Evolutionary conservation across 2,797 vertebrate species (phyloP).

Genomic region (Pseudochromis fuscus): DNA sequence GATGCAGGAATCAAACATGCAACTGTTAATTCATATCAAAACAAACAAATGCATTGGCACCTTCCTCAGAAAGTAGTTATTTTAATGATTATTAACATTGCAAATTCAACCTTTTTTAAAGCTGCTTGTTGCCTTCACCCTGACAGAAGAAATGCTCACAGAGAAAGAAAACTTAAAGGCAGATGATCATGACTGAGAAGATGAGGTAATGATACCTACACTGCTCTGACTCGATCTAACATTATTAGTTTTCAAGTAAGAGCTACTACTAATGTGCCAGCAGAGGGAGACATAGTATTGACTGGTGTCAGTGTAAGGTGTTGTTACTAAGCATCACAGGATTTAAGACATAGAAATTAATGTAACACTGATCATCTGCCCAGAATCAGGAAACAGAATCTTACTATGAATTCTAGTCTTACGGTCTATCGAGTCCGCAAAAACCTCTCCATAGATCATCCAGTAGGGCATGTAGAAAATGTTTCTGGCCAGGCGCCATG

Average conservation of each 20-base stretch:
- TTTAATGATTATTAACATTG: not conserved
- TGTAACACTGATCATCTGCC: conserved; percentile 89
- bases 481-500: conserved; percentile 97
- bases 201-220: conserved; percentile 20
- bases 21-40: not conserved
- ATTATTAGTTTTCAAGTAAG: conserved; percentile 14
- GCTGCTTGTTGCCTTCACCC: conserved; percentile 56
- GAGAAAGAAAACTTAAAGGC: conserved; percentile 68
- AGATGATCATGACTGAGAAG: conserved; percentile 76
- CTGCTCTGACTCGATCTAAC: conserved; percentile 38
- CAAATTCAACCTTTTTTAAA: not conserved
- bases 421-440: conserved; percentile 99
- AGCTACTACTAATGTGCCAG: conserved; percentile 47
- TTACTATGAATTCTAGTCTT: conserved; percentile 99
- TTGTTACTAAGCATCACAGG: conserved; percentile 18
- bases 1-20: not conserved
- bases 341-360: conserved; percentile 36
- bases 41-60: not conserved
- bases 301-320: not conserved
- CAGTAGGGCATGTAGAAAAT: conserved; percentile 99
- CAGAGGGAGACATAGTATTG: conserved; percentile 68
- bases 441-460: conserved; percentile 99
- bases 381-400: conserved; percentile 95
- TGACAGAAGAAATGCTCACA: conserved; percentile 73
- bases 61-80: not conserved